A percentile compares a stretch with the other conserved stretches of the same genome.
Conservation (phyloP, 2,797 vertebrate genomes). For the Chaunax sp. region DNA sequence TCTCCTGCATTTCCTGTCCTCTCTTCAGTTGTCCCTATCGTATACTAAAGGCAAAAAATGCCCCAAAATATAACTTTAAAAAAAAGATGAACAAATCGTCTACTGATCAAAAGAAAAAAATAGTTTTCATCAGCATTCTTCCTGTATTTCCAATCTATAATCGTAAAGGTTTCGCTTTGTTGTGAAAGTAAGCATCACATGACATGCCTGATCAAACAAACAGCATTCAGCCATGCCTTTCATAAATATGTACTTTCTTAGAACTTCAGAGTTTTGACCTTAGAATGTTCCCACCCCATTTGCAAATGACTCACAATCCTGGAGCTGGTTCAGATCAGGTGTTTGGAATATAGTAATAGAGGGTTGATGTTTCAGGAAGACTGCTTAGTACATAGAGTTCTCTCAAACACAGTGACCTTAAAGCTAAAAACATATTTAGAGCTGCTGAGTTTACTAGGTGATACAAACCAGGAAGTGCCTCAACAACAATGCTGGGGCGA, state of each 20-base stretch:
- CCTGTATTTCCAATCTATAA: neutral
- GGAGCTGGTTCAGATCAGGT: conserved; percentile 17
- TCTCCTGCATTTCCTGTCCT: too few relatives aligned
- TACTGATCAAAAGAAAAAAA: conserved; percentile 1
- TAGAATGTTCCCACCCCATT: conserved; percentile 33
- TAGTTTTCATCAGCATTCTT: neutral
- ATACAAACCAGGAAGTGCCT: conserved; percentile 44
- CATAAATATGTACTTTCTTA: conserved; percentile 41
- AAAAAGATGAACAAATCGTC: neutral
- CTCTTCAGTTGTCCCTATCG: too few relatives aligned
- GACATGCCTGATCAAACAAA: conserved; percentile 32
- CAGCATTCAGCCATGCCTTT: conserved; percentile 34
- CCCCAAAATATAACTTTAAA: too few relatives aligned
- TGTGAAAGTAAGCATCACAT: conserved; percentile 14
- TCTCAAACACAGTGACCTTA: neutral
- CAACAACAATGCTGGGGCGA: conserved; percentile 15
- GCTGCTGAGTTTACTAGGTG: conserved; percentile 7
- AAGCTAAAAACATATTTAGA: conserved; percentile 20
- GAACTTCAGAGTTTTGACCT: conserved; percentile 23
- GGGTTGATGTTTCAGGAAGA: conserved; percentile 15
- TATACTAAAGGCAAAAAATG: too few relatives aligned
- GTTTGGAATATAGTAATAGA: conserved; percentile 15
- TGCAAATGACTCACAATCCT: conserved; percentile 49
- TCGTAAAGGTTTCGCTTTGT: conserved; percentile 12
- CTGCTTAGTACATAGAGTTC: neutral